These are phyloP conservation scores for Gallinago paraguaiae DNA, from an alignment of 2,113 vertebrate species.

Conservation along the genomic window DNA sequence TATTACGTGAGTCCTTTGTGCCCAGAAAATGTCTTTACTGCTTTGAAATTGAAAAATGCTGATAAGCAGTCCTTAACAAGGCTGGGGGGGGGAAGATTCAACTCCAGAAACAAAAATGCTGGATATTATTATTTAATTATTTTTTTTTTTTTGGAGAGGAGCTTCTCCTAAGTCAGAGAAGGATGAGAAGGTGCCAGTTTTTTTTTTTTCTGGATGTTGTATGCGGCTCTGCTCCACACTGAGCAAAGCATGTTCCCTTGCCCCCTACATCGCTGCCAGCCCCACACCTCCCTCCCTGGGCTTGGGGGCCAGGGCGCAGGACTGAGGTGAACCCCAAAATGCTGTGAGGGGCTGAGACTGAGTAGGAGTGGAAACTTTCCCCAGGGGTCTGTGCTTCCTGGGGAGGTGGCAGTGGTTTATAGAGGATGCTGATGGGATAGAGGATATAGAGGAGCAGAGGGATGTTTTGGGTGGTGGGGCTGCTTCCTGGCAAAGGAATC, in stretches of 20 bases:
- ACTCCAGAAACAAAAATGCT: neutral
- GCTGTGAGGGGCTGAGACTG: neutral
- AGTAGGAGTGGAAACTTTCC: neutral
- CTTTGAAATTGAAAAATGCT: constrained; percentile 52
- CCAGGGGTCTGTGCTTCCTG: neutral
- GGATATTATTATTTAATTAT: neutral
- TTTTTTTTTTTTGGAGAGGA: neutral
- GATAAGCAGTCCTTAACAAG: neutral
- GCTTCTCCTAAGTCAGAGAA: neutral
- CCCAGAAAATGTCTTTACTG: constrained; percentile 26
- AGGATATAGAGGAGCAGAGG: neutral
- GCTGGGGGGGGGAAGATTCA: neutral
- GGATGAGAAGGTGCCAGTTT: neutral
- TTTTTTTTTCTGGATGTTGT: neutral
- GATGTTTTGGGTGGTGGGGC: neutral
- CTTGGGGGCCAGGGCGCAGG: neutral
- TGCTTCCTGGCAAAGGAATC: neutral
- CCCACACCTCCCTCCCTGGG: neutral
- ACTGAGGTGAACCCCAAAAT: neutral
- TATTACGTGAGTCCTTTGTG: constrained; percentile 34
- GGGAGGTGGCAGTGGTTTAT: neutral
- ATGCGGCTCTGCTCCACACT: neutral
- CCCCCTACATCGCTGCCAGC: neutral
- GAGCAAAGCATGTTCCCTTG: neutral
- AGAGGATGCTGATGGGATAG: neutral